These are phyloP conservation scores for Aratinga solstitialis DNA, from an alignment of 2,797 vertebrate genomes.

Conservation along the genomic window DNA sequence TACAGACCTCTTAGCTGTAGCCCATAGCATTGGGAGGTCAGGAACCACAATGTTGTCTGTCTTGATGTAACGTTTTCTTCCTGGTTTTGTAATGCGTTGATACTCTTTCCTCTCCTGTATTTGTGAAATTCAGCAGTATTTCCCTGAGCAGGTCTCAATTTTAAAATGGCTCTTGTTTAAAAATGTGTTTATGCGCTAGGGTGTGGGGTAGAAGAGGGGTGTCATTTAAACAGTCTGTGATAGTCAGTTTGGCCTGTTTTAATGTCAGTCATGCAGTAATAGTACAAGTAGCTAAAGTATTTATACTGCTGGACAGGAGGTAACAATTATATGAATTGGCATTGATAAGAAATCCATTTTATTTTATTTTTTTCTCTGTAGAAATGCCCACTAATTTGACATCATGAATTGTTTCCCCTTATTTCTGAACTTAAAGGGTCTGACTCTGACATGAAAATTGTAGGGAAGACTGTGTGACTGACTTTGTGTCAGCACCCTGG, in stretches of 20 bases:
- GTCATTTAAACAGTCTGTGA: slow-evolving; percentile 23
- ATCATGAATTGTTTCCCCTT: background rate
- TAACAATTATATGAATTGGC: background rate
- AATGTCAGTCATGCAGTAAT: slow-evolving; percentile 83
- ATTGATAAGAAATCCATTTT: background rate
- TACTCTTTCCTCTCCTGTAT: slow-evolving; percentile 63
- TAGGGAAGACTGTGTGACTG: background rate
- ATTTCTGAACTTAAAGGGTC: background rate
- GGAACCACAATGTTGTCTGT: slow-evolving; percentile 28
- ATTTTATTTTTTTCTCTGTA: background rate
- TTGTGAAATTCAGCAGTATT: slow-evolving; percentile 57
- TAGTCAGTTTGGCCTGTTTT: slow-evolving; percentile 22
- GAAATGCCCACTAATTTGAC: background rate
- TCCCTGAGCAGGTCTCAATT: slow-evolving; percentile 82
- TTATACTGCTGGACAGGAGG: slow-evolving; percentile 84
- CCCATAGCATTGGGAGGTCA: background rate
- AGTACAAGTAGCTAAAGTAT: slow-evolving; percentile 41
- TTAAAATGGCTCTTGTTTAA: slow-evolving; percentile 65
- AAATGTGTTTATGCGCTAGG: background rate
- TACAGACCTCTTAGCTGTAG: slow-evolving; percentile 37
- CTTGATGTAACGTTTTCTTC: slow-evolving; percentile 33
- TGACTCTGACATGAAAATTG: background rate
- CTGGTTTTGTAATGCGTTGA: slow-evolving; percentile 55
- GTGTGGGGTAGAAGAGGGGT: background rate
- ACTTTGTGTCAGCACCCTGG: background rate